A percentile compares a stretch with the other conserved stretches of the same genome.
phyloP scores from a whole-genome alignment of 35 echinoderm and acorn worm species.

The Heliocidaris tuberculata region DNA sequence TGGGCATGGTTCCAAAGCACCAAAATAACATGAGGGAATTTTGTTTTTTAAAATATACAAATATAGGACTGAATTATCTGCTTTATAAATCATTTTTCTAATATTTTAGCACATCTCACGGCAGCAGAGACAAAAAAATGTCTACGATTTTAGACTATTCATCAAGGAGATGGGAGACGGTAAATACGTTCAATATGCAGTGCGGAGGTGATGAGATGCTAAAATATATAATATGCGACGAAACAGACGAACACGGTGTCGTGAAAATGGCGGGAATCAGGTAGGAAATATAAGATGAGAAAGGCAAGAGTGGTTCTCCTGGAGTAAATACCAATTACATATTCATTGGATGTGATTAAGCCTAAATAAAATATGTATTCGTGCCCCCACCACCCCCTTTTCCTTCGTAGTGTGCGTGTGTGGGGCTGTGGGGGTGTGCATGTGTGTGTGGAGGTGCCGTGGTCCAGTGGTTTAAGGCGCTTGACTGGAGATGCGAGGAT shows the following conservation, averaged over 20 bases:
- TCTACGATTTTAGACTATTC: not conserved
- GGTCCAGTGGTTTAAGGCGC: no score
- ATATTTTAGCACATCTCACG: not conserved
- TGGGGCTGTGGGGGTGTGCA: no score
- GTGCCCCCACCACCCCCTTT: no score
- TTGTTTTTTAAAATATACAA: no score
- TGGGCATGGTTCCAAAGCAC: not conserved
- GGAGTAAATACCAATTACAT: not conserved
- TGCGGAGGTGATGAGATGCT: not conserved
- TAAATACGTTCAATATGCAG: not conserved
- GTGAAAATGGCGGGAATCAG: not conserved
- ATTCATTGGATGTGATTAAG: not conserved
- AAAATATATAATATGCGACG: not conserved
- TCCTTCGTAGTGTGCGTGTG: no score
- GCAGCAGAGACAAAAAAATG: not conserved
- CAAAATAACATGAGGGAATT: not conserved
- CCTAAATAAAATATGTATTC: no score
- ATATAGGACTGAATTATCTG: not conserved
- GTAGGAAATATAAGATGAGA: not conserved
- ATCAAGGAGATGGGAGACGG: not conserved
- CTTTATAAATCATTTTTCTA: not conserved
- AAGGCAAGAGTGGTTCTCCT: not conserved
- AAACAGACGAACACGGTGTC: not conserved
- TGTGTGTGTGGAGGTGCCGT: no score
- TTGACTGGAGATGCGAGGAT: no score